Evolutionary conservation across 2,113 vertebrate genomes (phyloP), one percentile per base, ranked within the genome.

Genomic region (Pterocles burchelli): DNA sequence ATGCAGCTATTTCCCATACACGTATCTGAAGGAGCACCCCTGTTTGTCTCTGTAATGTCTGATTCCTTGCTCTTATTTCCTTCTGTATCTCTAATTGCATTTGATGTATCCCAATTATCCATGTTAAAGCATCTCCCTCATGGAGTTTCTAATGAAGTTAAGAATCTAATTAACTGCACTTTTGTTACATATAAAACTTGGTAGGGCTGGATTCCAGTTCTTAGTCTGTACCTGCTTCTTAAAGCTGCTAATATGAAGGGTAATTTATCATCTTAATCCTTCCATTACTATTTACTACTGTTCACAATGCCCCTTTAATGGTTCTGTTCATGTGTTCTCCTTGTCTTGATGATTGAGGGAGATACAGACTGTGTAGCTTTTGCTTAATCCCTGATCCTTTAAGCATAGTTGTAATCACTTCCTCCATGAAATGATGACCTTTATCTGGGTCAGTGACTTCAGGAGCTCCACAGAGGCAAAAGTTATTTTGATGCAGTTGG

Each of bases 241-340:
- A 34, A 73, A 85, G 65, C 48, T 81, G 65, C 52, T 58, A 63
- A 24, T 70, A 43, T 41, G 46, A 75, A 87, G 33, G 51, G 65
- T 87, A 88, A 85, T 96, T 91, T 85, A 51, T 91, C 57, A 85
- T 82, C n/a, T 67, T 91, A 93, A 94, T 94, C 77, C 85, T 71
- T 78, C 61, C 57, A 38, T 82, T 87, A 51, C 33, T 94, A 19
- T 72, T 66, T 62, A 72, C 72, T 63, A 8, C 80, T 78, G 51
- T 43, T 94, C 74, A 63, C 66, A 89, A 7, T 89, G 38, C 57
- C 85, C 26, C 55, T 71, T 77, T 87, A 95, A 85, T 51, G 63
- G 48, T 57, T 74, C 73, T 78, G 22, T 87, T 94, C 77, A 66
- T 84, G 68, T 89, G 65, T 33, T 78, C 34, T 86, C 10, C 65